A percentile compares a stretch with the other conserved stretches of the same genome.
These are phyloP conservation scores for Noctilio leporinus DNA, from an alignment of 2,113 vertebrate genomes.

Conservation along the genomic window DNA sequence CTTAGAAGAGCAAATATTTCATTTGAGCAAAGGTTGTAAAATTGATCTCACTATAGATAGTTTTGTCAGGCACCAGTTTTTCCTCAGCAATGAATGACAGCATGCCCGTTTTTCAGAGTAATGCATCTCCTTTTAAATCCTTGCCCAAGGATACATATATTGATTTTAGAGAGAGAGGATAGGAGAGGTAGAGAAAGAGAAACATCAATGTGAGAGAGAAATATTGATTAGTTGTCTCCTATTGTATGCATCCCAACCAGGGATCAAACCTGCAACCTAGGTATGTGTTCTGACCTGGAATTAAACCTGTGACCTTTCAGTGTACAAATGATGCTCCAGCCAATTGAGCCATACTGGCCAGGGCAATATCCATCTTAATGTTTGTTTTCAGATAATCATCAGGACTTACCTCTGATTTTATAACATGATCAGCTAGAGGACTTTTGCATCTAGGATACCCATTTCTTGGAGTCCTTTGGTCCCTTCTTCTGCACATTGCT, in stretches of 20 bases:
- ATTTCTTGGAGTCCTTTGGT: background rate
- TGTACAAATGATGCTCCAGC: too few relatives aligned
- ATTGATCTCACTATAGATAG: background rate
- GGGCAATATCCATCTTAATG: background rate
- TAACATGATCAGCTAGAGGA: background rate
- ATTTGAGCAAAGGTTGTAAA: slow-evolving; percentile 21
- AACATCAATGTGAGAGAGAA: too few relatives aligned
- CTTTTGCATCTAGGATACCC: background rate
- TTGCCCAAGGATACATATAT: too few relatives aligned
- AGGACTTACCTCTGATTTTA: background rate
- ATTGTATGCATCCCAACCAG: too few relatives aligned
- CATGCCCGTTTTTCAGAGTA: background rate
- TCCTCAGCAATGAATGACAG: background rate
- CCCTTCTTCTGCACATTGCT: background rate
- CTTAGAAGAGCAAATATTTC: slow-evolving; percentile 22
- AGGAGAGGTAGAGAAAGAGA: too few relatives aligned
- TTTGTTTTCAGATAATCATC: background rate
- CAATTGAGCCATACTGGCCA: too few relatives aligned
- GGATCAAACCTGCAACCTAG: too few relatives aligned
- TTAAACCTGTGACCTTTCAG: too few relatives aligned
- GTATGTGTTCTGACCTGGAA: too few relatives aligned
- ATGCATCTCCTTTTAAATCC: too few relatives aligned
- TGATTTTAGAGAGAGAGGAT: too few relatives aligned
- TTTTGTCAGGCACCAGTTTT: background rate
- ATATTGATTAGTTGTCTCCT: too few relatives aligned